A percentile compares a stretch with the other conserved stretches of the same genome.
These are phyloP conservation scores for Drosophila orena DNA, from an alignment of 1,140 invertebrate genomes.

Conservation along the genomic window DNA sequence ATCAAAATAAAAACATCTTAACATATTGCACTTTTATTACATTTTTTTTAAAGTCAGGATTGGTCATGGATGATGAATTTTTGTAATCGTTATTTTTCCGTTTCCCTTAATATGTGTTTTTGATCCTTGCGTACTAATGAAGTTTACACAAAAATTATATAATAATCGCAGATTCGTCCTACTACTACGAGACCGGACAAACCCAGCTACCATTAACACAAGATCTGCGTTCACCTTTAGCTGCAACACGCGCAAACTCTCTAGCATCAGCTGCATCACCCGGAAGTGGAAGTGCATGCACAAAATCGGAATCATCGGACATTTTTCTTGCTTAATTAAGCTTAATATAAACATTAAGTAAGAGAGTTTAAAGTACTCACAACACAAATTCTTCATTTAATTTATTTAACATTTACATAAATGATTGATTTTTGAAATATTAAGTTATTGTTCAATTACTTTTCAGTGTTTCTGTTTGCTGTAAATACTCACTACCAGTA, in stretches of 20 bases:
- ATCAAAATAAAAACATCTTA: too few relatives aligned
- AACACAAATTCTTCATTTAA: neutral
- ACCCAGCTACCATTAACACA: constrained; percentile 84
- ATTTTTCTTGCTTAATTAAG: constrained; percentile 78
- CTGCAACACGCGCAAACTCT: constrained; percentile 89
- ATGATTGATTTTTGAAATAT: too few relatives aligned
- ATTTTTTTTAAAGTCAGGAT: too few relatives aligned
- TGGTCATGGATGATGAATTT: constrained; percentile 73
- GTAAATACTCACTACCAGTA: neutral
- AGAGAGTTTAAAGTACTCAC: neutral
- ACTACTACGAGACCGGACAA: constrained; percentile 87
- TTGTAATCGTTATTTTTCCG: too few relatives aligned
- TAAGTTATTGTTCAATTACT: neutral
- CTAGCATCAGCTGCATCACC: constrained; percentile 90
- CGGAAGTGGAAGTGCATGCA: constrained; percentile 88
- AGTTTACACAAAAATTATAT: too few relatives aligned
- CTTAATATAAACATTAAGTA: neutral
- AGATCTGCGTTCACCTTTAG: constrained; percentile 88
- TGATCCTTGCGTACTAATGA: too few relatives aligned
- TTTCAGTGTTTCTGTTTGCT: neutral
- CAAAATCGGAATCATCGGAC: constrained; percentile 87
- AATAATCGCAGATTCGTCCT: constrained; percentile 86
- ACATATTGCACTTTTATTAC: too few relatives aligned
- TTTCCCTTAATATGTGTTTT: too few relatives aligned
- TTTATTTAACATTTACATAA: too few relatives aligned